Percentiles rank a stretch among this genome's conserved stretches.
phyloP scores from a whole-genome alignment of 2,888 invertebrate species.

The Flabesymbios commensalis region DNA sequence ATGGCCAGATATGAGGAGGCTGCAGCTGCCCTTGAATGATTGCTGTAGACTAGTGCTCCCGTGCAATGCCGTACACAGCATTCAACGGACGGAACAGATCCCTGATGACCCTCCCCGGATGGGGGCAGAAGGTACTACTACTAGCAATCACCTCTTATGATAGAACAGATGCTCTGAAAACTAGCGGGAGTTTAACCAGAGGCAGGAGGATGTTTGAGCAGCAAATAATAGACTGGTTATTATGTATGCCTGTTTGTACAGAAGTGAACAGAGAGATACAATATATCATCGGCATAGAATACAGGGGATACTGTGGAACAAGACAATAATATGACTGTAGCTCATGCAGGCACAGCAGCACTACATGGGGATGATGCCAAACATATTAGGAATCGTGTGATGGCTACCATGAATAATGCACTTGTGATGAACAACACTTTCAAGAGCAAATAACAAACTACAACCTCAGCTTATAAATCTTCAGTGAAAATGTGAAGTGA shows the following conservation, averaged over 20 bases:
- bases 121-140: no score
- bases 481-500: conserved; percentile 19
- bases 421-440: conserved; percentile 23
- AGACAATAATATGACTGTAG: conserved; percentile 33
- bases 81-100: no score
- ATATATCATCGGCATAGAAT: conserved; percentile 5
- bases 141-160: no score
- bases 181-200: no score
- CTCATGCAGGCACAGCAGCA: conserved; percentile 22
- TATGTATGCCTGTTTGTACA: conserved; percentile 28
- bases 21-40: no score
- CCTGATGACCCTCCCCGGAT: no score
- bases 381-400: conserved; percentile 24
- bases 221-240: conserved; percentile 23
- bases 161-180: no score
- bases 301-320: conserved; percentile 18
- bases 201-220: conserved; percentile 15
- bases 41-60: no score
- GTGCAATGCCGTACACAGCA: no score
- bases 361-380: conserved; percentile 37
- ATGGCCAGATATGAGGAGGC: no score
- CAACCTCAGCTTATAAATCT: conserved; percentile 16
- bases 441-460: conserved; percentile 25
- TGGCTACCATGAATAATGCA: conserved; percentile 26
- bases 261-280: conserved; percentile 29